Conservation (phyloP, 1,140 invertebrate genomes). For the Brachionus rotundiformis region DNA sequence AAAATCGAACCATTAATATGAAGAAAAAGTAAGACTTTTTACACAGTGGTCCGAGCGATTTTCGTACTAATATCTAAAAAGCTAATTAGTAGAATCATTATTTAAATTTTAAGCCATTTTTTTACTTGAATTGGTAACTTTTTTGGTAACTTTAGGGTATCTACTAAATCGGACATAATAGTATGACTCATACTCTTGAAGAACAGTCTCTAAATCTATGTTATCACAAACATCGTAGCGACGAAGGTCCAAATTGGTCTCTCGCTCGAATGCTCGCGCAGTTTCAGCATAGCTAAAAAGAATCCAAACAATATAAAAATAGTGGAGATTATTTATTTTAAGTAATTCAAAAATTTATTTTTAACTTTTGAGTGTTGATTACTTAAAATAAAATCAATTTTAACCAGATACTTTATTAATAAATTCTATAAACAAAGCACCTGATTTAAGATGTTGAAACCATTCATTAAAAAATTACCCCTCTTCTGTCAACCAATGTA, state of each 20-base stretch:
- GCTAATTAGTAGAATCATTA: too few species aligned
- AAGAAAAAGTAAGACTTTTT: not conserved
- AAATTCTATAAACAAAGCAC: too few species aligned
- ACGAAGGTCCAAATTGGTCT: slow-evolving; percentile 71
- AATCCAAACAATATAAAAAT: not conserved
- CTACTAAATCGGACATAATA: slow-evolving; percentile 81
- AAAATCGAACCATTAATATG: too few species aligned
- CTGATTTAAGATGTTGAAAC: too few species aligned
- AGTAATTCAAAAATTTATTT: too few species aligned
- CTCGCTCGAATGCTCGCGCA: slow-evolving; percentile 69
- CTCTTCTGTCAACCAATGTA: slow-evolving; percentile 75
- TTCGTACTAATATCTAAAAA: slow-evolving; percentile 47
- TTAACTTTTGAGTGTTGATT: too few species aligned
- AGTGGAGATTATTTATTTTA: too few species aligned
- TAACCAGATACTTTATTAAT: too few species aligned
- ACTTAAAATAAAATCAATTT: too few species aligned
- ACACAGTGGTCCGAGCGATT: slow-evolving; percentile 3
- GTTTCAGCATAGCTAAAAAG: slow-evolving; percentile 67
- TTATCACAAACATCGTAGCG: slow-evolving; percentile 83
- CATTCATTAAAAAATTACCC: slow-evolving; percentile 65
- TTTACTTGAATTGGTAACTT: slow-evolving; percentile 59
- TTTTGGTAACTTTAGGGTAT: slow-evolving; percentile 77
- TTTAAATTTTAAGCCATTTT: too few species aligned
- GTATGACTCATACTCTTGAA: slow-evolving; percentile 84
- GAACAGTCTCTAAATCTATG: slow-evolving; percentile 79